Base-by-base conservation (phyloP, 2,888 invertebrate species). In the Ceriagrion tenellum region DNA sequence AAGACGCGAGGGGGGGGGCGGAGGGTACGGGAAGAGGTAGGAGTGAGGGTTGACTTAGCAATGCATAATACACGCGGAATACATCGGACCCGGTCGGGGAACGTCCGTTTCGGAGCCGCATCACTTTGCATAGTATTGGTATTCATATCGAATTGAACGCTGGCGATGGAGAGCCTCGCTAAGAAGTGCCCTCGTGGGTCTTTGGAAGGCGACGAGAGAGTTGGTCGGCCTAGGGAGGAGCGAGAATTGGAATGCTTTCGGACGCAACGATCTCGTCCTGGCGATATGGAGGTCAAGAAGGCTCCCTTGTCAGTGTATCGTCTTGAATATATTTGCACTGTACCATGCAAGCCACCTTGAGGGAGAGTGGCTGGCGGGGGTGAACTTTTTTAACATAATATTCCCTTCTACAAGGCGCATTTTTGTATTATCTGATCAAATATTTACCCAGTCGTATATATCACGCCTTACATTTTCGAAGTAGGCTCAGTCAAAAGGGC, bases 61-160 rank as follows among this genome's bases (percentile, higher is more conserved):
- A 89, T 89, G 89, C 89, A 89, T 89, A 55, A 89, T 89, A 55
- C 55, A 89, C 20, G 89, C 89, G 89, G 89, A 89, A 89, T 89
- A 89, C 55, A 55, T 55, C 40, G 12, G 16, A 23, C 89, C 89
- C 55, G 26, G 26, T 23, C 8, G 89, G 89, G 89, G 12, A 55
- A 55, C 55, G 35, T 30, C 30, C 30, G 55, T 89, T 26, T 55
- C n/a, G 89, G 55, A 55, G 30, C 26, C n/a, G 89, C n/a, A 89
- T 55, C 89, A 55, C 89, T 89, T 89, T 89, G 89, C 89, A 89
- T 89, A 89, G 89, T 47, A 89, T 89, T 89, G 89, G 55, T 89
- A 89, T 89, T 89, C 89, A 89, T 89, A 89, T 47, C 89, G 89
- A 89, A 89, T 26, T 89, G 89, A n/a, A 89, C 47, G 26, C 55